Evolutionary conservation across 2,888 invertebrate genomes (phyloP), one percentile per base, ranked within the genome.

Genomic region (Heliconius hortense): DNA sequence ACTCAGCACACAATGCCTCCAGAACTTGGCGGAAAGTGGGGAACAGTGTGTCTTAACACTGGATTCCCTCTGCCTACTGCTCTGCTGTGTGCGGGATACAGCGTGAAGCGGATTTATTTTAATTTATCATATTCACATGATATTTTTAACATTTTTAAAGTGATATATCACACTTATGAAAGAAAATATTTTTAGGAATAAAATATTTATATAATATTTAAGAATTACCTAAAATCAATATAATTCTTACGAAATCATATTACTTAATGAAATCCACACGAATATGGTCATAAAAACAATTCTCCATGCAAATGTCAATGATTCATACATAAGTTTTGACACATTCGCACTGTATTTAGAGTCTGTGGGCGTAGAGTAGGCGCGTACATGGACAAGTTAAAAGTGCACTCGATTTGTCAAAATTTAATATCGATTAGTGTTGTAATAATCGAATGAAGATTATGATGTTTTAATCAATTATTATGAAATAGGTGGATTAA

Each of bases 221-320:
- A 26, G 5, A 60, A 4, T 0, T 15, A 18, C 15, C 26, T 60
- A 60, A 60, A 26, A 60, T 60, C 26, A 2, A 26, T 60, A 60
- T 26, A 18, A 24, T 60, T 11, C 18, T 26, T 53, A 18, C 11
- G 4, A 68, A 68, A 48, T n/a, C 26, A 31, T 28, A 31, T 69
- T 53, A 69, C 31, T 28, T 63, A 72, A 72, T 72, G 21, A 28
- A 24, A 63, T 28, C 18, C 18, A 64, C 24, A 43, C 72, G 26
- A 68, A 78, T 74, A 73, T 72, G 76, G 76, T 48, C 43, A 68
- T 74, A 74, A 78, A 69, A 78, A 67, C 62, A 72, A 73, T 76
- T 76, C 64, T 28, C 43, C 60, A 78, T 72, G 72, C 59, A 72
- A 78, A 78, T 78, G 59, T 63, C 71, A 74, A 68, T 78, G 76